Percentiles rank a stretch among this genome's conserved stretches.
phyloP scores from a whole-genome alignment of 2,888 invertebrate species.

The Apeira syringaria region DNA sequence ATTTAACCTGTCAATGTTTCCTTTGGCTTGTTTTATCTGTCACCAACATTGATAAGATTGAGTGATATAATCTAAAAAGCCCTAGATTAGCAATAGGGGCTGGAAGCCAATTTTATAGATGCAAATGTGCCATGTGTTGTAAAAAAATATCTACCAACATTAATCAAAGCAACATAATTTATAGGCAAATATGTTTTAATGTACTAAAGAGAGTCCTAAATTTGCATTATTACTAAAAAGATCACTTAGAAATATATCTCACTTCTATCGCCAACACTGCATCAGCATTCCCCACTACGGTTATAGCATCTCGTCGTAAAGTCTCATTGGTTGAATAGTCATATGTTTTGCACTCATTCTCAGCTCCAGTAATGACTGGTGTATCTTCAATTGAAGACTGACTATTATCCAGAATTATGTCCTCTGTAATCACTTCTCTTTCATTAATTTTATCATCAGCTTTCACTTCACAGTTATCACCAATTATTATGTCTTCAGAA shows the following conservation, averaged over 20 bases:
- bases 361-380: slow-evolving; percentile 34
- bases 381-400: slow-evolving; percentile 56
- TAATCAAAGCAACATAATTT: not conserved
- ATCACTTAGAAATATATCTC: slow-evolving; percentile 21
- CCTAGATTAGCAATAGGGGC: too few relatives aligned
- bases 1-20: too few relatives aligned
- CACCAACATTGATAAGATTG: too few relatives aligned
- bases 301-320: slow-evolving; percentile 57
- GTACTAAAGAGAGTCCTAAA: too few relatives aligned
- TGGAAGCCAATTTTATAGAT: slow-evolving; percentile 2
- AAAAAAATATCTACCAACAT: not conserved
- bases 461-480: slow-evolving; percentile 61
- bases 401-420: slow-evolving; percentile 71
- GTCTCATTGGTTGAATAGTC: slow-evolving; percentile 71
- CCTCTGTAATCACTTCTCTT: slow-evolving; percentile 50
- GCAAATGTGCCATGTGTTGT: too few relatives aligned
- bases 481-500: slow-evolving; percentile 74
- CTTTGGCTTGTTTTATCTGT: too few relatives aligned
- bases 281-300: slow-evolving; percentile 67
- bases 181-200: too few relatives aligned
- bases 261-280: slow-evolving; percentile 77
- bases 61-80: too few relatives aligned
- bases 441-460: slow-evolving; percentile 50
- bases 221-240: too few relatives aligned
- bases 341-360: slow-evolving; percentile 62